Evolutionary conservation across 1,140 invertebrate genomes (phyloP).

Genomic region (Drosophila varians): DNA sequence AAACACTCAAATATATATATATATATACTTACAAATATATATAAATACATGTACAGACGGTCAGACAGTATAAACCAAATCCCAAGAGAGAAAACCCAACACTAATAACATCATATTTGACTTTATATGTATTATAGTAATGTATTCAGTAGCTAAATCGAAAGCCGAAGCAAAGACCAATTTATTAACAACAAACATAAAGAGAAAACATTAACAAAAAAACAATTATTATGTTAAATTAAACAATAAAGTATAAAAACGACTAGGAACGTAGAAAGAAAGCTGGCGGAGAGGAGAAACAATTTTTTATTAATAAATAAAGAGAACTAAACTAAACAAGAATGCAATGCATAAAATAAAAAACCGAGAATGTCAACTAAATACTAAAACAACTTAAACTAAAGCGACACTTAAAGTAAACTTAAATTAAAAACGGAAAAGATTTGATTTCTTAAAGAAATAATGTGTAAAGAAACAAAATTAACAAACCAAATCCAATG

Average conservation of each 20-base stretch:
- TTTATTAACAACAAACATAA: conserved; percentile 67
- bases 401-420: conserved; percentile 35
- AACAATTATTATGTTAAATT: conserved; percentile 71
- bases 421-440: conserved; percentile 31
- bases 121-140: conserved; percentile 78
- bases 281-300: conserved; percentile 40
- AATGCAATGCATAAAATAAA: conserved; percentile 56
- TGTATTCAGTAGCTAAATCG: conserved; percentile 72
- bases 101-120: conserved; percentile 76
- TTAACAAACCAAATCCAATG: conserved; percentile 36
- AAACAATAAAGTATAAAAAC: conserved; percentile 46
- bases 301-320: conserved; percentile 62
- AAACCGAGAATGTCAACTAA: conserved; percentile 41
- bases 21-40: conserved; percentile 6
- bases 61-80: conserved; percentile 45
- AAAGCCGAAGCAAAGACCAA: conserved; percentile 81
- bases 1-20: conserved; percentile 23
- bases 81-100: conserved; percentile 14
- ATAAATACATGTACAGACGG: conserved; percentile 56
- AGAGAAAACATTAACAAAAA: conserved; percentile 4
- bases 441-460: conserved; percentile 64
- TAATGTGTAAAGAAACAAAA: conserved; percentile 22
- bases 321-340: conserved; percentile 60
- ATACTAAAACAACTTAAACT: conserved; percentile 30
- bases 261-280: conserved; percentile 10